These are phyloP conservation scores for Morinoia aosen DNA, from an alignment of 2,888 invertebrate species.

Conservation along the genomic window DNA sequence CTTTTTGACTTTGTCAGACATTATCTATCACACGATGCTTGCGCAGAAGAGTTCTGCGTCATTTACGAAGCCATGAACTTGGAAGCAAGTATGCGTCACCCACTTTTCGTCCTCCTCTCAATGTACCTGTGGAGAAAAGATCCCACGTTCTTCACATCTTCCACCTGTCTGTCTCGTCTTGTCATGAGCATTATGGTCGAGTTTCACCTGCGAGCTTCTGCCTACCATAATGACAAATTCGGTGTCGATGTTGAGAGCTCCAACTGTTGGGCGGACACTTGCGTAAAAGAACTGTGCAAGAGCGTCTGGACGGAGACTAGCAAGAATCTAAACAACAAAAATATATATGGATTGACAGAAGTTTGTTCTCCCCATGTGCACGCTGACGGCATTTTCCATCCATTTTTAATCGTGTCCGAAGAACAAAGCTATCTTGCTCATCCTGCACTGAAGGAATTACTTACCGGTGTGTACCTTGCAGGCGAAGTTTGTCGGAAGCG, in stretches of 20 bases:
- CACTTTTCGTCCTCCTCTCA: constrained; percentile 38
- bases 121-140: constrained; percentile 46
- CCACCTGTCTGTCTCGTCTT: constrained; percentile 26
- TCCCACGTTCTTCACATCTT: neutral
- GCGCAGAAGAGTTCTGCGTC: neutral
- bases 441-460: constrained; percentile 18
- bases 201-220: neutral
- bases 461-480: constrained; percentile 36
- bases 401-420: constrained; percentile 40
- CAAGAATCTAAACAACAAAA: neutral
- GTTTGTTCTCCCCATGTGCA: neutral
- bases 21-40: neutral
- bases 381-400: constrained; percentile 8
- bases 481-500: constrained; percentile 31
- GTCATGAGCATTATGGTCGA: constrained; percentile 52
- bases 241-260: constrained; percentile 12
- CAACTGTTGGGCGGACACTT: constrained; percentile 30
- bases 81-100: constrained; percentile 37
- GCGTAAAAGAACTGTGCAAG: constrained; percentile 19
- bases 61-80: constrained; percentile 40
- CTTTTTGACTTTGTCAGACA: constrained; percentile 24
- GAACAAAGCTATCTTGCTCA: constrained; percentile 37
- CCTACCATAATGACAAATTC: neutral
- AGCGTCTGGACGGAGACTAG: neutral
- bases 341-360: neutral